These are phyloP conservation scores for Rhinolophus ferrumequinum DNA, from an alignment of 2,113 vertebrate species.

Conservation along the genomic window DNA sequence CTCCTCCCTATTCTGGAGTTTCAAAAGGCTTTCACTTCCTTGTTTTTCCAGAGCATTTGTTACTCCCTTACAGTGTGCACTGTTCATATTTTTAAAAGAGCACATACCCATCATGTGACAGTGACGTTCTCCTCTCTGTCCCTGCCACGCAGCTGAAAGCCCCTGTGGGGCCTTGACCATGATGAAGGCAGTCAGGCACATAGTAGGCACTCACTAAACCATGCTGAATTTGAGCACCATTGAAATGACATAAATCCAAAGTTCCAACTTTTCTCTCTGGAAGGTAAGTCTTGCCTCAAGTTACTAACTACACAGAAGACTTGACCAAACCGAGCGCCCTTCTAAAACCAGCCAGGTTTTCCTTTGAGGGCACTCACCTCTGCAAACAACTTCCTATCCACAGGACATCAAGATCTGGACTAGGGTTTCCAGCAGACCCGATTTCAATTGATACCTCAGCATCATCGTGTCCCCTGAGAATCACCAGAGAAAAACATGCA, in stretches of 20 bases:
- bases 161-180: neutral
- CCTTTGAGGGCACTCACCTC: neutral
- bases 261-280: neutral
- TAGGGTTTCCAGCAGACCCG: neutral
- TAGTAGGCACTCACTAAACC: neutral
- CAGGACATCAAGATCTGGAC: neutral
- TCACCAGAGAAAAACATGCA: neutral
- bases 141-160: neutral
- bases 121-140: neutral
- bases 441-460: neutral
- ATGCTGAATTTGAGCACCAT: neutral
- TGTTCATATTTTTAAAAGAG: neutral
- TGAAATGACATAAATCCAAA: neutral
- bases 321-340: neutral
- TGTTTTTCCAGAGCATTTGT: neutral
- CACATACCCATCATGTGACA: neutral
- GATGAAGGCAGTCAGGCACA: neutral
- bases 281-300: constrained; percentile 10
- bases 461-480: neutral
- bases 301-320: neutral
- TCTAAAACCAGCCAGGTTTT: constrained; percentile 45
- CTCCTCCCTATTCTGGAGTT: neutral
- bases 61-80: neutral
- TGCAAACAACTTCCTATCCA: neutral
- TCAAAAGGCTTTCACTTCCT: neutral